Percentiles rank a stretch among this genome's conserved stretches.
phyloP scores from a whole-genome alignment of 2,888 invertebrate genomes.

The Acanthoscelides obtectus region DNA sequence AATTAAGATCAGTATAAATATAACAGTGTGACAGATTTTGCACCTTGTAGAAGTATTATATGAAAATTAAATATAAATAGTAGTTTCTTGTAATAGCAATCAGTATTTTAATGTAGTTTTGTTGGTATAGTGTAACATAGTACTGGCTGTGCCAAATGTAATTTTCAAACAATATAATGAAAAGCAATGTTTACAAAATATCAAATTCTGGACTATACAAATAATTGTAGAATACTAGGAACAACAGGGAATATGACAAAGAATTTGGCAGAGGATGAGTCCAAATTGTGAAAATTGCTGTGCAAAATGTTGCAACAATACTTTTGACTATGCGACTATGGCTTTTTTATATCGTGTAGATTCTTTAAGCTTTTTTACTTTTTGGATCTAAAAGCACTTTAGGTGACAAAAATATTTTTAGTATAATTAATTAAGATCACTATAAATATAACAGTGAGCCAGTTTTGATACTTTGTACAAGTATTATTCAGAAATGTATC shows the following conservation, averaged over 20 bases:
- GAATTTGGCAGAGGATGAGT: conserved; percentile 44
- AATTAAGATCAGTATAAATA: not conserved
- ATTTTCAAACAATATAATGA: no score
- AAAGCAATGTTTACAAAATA: no score
- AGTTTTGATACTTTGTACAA: not conserved
- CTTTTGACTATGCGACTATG: not conserved
- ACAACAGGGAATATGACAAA: conserved; percentile 45
- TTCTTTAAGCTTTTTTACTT: not conserved
- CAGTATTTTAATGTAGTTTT: no score
- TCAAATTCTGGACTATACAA: no score
- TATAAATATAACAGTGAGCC: not conserved
- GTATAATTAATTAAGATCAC: not conserved
- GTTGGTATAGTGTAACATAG: no score
- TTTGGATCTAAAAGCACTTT: not conserved
- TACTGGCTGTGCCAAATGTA: no score
- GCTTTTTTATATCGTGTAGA: not conserved
- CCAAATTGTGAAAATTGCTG: not conserved
- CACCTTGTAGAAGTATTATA: no score
- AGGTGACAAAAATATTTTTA: not conserved
- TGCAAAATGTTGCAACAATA: not conserved
- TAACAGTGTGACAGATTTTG: no score
- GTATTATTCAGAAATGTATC: not conserved
- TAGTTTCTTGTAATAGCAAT: no score
- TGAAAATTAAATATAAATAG: no score
- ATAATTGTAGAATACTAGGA: no score